Evolutionary conservation across 2,888 invertebrate species (phyloP).

Genomic region (Gastrophysa polygoni): DNA sequence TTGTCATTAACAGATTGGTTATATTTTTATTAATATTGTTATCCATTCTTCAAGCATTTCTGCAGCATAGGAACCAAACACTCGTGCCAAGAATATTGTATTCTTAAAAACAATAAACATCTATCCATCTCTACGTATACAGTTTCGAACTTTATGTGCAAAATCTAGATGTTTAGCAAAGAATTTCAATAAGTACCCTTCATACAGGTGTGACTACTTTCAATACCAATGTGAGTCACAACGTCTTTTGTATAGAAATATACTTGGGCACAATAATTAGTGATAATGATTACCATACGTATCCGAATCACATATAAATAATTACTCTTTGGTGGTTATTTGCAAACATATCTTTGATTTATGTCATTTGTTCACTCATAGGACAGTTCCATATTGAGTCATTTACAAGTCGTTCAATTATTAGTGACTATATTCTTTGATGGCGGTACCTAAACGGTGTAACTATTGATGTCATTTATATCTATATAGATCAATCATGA

Average conservation of each 20-base stretch:
- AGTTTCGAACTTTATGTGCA: no score
- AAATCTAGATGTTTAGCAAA: no score
- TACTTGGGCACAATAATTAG: not conserved
- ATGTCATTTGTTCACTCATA: not conserved
- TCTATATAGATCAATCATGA: not conserved
- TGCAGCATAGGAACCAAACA: no score
- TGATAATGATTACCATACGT: not conserved
- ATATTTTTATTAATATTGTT: no score
- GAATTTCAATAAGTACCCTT: no score
- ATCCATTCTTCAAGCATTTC: no score
- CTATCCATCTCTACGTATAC: no score
- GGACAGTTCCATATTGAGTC: not conserved
- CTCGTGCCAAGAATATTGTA: no score
- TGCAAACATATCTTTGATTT: not conserved
- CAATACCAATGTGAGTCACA: no score
- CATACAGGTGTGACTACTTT: no score
- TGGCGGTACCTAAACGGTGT: not conserved
- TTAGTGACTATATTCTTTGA: not conserved
- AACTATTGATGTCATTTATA: not conserved
- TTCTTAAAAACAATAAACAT: no score
- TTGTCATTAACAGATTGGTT: no score
- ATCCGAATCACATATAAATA: not conserved
- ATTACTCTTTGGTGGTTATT: not conserved
- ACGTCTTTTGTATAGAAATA: not conserved
- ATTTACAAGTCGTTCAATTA: not conserved